A percentile compares a stretch with the other conserved stretches of the same genome.
These are phyloP conservation scores for Lathronympha strigana DNA, from an alignment of 2,888 invertebrate genomes.

Conservation along the genomic window DNA sequence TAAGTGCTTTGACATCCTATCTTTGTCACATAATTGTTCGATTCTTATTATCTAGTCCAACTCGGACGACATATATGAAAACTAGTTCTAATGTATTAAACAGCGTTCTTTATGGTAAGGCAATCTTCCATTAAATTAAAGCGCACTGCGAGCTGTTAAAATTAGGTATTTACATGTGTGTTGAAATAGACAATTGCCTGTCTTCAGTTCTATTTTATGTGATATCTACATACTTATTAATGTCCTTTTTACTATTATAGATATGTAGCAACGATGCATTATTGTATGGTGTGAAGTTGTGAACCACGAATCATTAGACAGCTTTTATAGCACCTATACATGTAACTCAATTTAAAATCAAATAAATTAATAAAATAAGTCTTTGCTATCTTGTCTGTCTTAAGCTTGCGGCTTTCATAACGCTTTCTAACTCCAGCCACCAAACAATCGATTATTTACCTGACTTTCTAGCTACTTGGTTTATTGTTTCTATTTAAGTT, in stretches of 20 bases:
- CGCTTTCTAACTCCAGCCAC: constrained; percentile 53
- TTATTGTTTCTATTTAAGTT: constrained; percentile 32
- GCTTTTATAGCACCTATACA: no score
- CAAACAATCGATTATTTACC: constrained; percentile 54
- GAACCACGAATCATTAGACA: no score
- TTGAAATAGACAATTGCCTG: background rate
- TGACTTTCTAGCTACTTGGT: constrained; percentile 56
- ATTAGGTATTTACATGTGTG: background rate
- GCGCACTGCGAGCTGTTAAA: background rate
- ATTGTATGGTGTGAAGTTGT: no score
- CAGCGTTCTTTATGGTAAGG: background rate
- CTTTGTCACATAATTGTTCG: constrained; percentile 40
- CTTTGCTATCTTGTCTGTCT: constrained; percentile 17
- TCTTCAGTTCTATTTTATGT: background rate
- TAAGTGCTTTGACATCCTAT: constrained; percentile 40
- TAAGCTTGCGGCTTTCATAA: constrained; percentile 47
- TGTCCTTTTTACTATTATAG: background rate
- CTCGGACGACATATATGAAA: constrained; percentile 25
- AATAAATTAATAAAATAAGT: background rate
- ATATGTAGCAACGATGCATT: no score
- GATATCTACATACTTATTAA: background rate
- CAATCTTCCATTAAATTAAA: background rate
- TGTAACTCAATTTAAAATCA: no score
- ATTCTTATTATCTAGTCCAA: constrained; percentile 29
- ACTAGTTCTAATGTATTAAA: constrained; percentile 39